Percentiles rank a stretch among this genome's conserved stretches.
These are phyloP conservation scores for Trissolcus brochymenae DNA, from an alignment of 2,888 invertebrate species.

Conservation along the genomic window DNA sequence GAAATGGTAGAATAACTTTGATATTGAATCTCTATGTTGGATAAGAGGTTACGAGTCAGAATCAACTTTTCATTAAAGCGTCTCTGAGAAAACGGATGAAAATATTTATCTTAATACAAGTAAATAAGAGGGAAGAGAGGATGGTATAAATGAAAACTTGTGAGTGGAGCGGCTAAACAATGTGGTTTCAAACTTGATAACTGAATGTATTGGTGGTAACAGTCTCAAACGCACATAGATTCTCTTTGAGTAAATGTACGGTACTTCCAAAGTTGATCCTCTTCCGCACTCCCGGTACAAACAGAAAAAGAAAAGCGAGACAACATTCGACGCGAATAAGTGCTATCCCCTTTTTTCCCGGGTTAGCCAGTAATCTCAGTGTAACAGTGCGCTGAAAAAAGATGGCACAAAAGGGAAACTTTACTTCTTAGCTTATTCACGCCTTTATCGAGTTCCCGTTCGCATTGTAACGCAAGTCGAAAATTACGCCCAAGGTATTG, in stretches of 20 bases:
- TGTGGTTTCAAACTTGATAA: too few species aligned
- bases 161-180: too few species aligned
- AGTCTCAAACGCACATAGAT: not conserved
- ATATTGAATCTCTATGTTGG: too few species aligned
- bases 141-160: too few species aligned
- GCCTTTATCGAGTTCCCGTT: conserved; percentile 56
- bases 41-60: too few species aligned
- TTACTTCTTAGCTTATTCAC: conserved; percentile 59
- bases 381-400: conserved; percentile 49
- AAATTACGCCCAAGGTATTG: conserved; percentile 35
- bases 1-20: too few species aligned
- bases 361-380: conserved; percentile 45
- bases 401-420: conserved; percentile 60
- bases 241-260: conserved; percentile 22
- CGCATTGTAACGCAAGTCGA: conserved; percentile 46
- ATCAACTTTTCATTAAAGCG: too few species aligned
- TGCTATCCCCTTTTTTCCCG: conserved; percentile 28
- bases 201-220: too few species aligned
- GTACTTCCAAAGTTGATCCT: conserved; percentile 42
- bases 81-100: too few species aligned
- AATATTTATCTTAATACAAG: too few species aligned
- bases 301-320: conserved; percentile 19
- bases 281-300: conserved; percentile 26
- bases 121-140: too few species aligned
- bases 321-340: conserved; percentile 43